Conservation (phyloP, 2,797 vertebrate genomes). For the Otolemur crassicaudatus region DNA sequence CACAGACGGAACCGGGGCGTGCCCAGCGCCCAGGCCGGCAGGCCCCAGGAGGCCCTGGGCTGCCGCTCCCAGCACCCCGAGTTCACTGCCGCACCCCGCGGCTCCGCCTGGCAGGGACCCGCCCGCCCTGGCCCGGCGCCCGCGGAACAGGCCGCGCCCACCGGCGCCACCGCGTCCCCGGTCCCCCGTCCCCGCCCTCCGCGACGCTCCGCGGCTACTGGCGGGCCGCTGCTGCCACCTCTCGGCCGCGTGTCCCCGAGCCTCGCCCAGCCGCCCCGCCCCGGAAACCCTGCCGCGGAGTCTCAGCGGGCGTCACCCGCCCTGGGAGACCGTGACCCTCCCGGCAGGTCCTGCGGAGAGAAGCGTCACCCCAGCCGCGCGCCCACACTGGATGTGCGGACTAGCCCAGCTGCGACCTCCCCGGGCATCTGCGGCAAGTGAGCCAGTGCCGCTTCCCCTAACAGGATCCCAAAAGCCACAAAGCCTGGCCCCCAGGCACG, state of each 20-base stretch:
- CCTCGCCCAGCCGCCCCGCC: not conserved
- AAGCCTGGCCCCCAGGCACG: not conserved
- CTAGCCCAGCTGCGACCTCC: not conserved
- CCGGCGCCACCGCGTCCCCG: no score
- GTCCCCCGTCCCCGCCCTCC: no score
- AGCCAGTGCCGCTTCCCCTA: not conserved
- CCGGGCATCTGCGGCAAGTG: no score
- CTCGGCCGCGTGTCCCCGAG: constrained; percentile 32
- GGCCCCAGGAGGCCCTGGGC: not conserved
- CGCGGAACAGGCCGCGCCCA: not conserved
- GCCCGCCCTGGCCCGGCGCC: no score
- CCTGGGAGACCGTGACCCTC: no score
- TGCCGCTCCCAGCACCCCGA: rapidly evolving
- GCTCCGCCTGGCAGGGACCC: not conserved
- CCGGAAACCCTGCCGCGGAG: not conserved
- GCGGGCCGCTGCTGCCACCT: constrained; percentile 84
- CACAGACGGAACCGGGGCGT: not conserved
- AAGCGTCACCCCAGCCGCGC: not conserved
- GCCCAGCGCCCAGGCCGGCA: not conserved
- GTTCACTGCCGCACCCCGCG: rapidly evolving
- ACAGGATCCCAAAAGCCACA: not conserved
- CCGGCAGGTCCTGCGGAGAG: not conserved
- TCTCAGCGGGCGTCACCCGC: rapidly evolving
- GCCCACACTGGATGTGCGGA: rapidly evolving
- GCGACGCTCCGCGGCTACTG: not conserved